Evolutionary conservation across 2,888 invertebrate species (phyloP).

Genomic region (Epinotia brunnichana): DNA sequence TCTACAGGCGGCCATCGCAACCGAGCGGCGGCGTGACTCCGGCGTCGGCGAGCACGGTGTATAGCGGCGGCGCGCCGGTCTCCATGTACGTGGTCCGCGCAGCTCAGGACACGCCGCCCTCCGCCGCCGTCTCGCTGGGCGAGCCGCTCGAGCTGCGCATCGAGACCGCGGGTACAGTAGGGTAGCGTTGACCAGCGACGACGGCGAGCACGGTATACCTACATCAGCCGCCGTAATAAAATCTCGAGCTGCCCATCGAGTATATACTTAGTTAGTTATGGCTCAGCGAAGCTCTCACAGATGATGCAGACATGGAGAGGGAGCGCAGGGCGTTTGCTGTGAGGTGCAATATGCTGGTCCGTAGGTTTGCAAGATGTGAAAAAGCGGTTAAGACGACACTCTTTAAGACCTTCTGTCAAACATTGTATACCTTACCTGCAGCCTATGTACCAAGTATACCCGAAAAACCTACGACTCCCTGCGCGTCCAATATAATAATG

Average conservation of each 20-base stretch:
- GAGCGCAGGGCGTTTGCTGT: too few relatives aligned
- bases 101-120: slow-evolving; percentile 53
- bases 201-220: slow-evolving; percentile 56
- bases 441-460: too few relatives aligned
- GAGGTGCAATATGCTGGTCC: too few relatives aligned
- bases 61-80: slow-evolving; percentile 63
- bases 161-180: slow-evolving; percentile 67
- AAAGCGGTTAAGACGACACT: too few relatives aligned
- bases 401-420: too few relatives aligned
- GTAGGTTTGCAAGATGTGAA: too few relatives aligned
- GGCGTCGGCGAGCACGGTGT: slow-evolving; percentile 72
- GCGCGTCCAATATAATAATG: too few relatives aligned
- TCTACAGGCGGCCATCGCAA: slow-evolving; percentile 58
- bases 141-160: slow-evolving; percentile 74
- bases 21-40: slow-evolving; percentile 52
- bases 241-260: slow-evolving; percentile 72
- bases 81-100: slow-evolving; percentile 75
- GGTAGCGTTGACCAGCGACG: background rate
- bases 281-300: too few relatives aligned
- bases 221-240: slow-evolving; percentile 59
- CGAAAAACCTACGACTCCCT: too few relatives aligned
- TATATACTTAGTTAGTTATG: too few relatives aligned
- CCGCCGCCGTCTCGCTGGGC: slow-evolving; percentile 69
- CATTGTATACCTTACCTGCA: too few relatives aligned
- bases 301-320: too few relatives aligned